phyloP scores from a whole-genome alignment of 2,888 invertebrate species.

The Neelides folsomi region DNA sequence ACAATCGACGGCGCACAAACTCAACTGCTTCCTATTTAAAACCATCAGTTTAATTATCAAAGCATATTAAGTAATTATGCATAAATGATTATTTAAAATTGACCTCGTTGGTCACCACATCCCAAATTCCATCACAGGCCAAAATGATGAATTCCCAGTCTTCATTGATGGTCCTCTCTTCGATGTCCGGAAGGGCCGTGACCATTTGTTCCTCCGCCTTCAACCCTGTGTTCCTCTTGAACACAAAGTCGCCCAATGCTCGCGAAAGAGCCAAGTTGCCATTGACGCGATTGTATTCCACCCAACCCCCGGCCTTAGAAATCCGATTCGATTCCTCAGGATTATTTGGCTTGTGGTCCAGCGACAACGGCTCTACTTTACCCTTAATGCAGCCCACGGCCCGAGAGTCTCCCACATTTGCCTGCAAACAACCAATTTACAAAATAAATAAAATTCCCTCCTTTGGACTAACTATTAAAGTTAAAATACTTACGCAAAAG shows the following conservation, averaged over 20 bases:
- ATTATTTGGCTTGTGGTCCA: slow-evolving; percentile 92
- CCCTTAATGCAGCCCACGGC: slow-evolving; percentile 82
- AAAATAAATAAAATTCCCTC: not conserved
- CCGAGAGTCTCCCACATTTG: slow-evolving; percentile 93
- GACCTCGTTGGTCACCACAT: slow-evolving; percentile 81
- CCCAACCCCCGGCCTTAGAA: slow-evolving; percentile 75
- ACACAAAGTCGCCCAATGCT: slow-evolving; percentile 92
- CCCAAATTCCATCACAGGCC: slow-evolving; percentile 99
- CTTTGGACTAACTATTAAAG: not conserved
- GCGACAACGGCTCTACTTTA: slow-evolving; percentile 57
- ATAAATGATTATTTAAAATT: too few species aligned
- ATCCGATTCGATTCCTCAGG: slow-evolving; percentile 77
- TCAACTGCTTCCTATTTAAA: slow-evolving; percentile 16
- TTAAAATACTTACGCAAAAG: slow-evolving; percentile 57
- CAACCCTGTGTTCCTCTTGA: slow-evolving; percentile 77
- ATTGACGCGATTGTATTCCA: slow-evolving; percentile 94
- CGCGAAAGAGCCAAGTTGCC: slow-evolving; percentile 91
- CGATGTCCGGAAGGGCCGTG: slow-evolving; percentile 92
- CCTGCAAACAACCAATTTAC: slow-evolving; percentile 39
- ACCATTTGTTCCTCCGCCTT: slow-evolving; percentile 90
- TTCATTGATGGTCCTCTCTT: slow-evolving; percentile 60
- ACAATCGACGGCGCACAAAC: slow-evolving; percentile 21
- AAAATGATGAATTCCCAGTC: slow-evolving; percentile 93
- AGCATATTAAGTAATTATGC: too few species aligned
- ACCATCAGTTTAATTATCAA: not conserved